Conservation (phyloP, 2,113 vertebrate species). For the Dipodomys ordii region DNA sequence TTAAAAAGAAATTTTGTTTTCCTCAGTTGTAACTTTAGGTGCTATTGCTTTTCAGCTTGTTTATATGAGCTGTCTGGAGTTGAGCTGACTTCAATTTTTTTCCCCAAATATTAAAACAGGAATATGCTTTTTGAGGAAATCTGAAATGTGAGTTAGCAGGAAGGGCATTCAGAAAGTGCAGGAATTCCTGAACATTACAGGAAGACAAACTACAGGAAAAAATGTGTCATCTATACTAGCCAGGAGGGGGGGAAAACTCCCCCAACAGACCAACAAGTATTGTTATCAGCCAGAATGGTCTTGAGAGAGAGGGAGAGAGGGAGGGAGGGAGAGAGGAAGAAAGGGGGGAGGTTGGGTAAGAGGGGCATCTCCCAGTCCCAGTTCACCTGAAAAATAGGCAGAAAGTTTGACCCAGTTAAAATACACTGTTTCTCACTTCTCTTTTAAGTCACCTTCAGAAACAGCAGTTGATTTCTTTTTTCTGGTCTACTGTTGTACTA, state of each 20-base stretch:
- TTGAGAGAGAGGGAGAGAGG: conserved; percentile 34
- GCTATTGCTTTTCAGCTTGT: conserved; percentile 76
- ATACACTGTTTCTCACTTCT: neutral
- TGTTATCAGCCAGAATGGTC: conserved; percentile 76
- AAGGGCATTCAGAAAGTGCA: conserved; percentile 79
- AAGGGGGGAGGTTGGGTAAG: neutral
- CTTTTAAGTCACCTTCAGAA: conserved; percentile 14
- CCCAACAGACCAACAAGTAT: conserved; percentile 52
- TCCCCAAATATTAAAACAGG: conserved; percentile 71
- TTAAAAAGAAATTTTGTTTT: conserved; percentile 82
- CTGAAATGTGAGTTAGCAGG: conserved; percentile 81
- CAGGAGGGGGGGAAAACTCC: conserved; percentile 11
- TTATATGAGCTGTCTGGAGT: conserved; percentile 79
- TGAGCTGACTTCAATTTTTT: conserved; percentile 76
- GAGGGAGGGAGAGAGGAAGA: neutral
- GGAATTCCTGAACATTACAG: conserved; percentile 82
- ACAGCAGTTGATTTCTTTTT: neutral
- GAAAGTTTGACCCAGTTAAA: conserved; percentile 36
- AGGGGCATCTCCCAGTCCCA: neutral
- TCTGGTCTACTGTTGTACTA: neutral
- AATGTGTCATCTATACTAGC: conserved; percentile 80
- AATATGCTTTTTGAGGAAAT: conserved; percentile 83
- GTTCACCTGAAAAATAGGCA: conserved; percentile 69
- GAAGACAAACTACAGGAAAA: conserved; percentile 81
- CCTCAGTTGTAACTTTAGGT: conserved; percentile 79